These are phyloP conservation scores for Lepidocyrtinus sp. DNA, from an alignment of 2,888 invertebrate species.

Conservation along the genomic window DNA sequence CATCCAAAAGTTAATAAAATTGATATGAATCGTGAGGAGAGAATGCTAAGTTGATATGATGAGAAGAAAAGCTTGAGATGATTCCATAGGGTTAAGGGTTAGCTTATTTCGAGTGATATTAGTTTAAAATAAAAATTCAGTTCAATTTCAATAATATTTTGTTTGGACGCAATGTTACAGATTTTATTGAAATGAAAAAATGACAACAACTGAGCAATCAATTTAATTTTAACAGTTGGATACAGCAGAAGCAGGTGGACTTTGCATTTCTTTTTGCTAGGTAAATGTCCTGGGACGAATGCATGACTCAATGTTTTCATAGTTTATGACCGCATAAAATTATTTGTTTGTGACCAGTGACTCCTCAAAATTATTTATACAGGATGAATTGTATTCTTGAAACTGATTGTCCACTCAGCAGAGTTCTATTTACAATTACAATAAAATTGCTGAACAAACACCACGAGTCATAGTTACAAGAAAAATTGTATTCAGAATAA, in stretches of 20 bases:
- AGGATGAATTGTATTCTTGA: constrained; percentile 6
- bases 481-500: too few relatives aligned
- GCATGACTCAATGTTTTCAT: background rate
- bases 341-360: constrained; percentile 11
- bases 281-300: background rate
- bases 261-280: background rate
- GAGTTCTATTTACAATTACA: constrained; percentile 1
- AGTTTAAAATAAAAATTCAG: too few relatives aligned
- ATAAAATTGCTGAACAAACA: constrained; percentile 16
- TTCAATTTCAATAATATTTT: too few relatives aligned
- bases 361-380: background rate
- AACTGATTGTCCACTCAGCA: constrained; percentile 14
- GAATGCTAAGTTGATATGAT: background rate
- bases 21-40: constrained; percentile 9
- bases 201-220: constrained; percentile 15
- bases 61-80: background rate
- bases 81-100: background rate
- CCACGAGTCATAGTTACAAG: constrained; percentile 21
- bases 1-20: background rate
- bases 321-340: background rate
- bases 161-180: background rate
- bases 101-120: too few relatives aligned
- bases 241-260: background rate
- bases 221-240: constrained; percentile 18
- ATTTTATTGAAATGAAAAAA: constrained; percentile 15